phyloP scores from a whole-genome alignment of 2,888 invertebrate genomes.

The Caenorhabditis drosophilae region DNA sequence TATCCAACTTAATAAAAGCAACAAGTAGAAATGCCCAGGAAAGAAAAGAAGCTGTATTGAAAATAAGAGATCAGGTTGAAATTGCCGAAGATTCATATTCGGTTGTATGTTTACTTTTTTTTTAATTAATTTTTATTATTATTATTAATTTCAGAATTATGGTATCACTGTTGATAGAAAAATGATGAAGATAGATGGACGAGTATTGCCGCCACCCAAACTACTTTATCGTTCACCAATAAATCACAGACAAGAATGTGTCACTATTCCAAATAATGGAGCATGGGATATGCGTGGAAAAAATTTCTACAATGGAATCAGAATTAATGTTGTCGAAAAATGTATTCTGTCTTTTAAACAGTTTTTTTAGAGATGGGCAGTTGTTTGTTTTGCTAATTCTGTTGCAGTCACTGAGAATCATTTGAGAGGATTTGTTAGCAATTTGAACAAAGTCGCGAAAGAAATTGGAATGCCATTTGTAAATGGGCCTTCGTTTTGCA shows the following conservation, averaged over 20 bases:
- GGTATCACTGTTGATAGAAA: conserved; percentile 17
- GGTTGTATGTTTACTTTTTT: neutral
- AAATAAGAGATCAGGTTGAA: conserved; percentile 10
- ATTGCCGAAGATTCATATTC: conserved; percentile 15
- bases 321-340: conserved; percentile 12
- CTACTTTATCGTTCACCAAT: conserved; percentile 18
- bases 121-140: neutral
- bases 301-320: conserved; percentile 24
- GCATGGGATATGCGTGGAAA: conserved; percentile 39
- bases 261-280: conserved; percentile 32
- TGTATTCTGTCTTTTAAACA: no score
- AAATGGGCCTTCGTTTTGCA: conserved; percentile 13
- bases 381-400: conserved; percentile 20
- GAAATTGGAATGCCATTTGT: conserved; percentile 37
- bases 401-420: neutral
- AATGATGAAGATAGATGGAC: conserved; percentile 20
- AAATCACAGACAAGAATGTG: conserved; percentile 10
- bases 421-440: conserved; percentile 11
- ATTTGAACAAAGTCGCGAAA: conserved; percentile 12
- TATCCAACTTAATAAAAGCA: conserved; percentile 27
- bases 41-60: conserved; percentile 20
- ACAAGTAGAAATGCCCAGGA: conserved; percentile 33
- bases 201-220: conserved; percentile 19
- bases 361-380: conserved; percentile 26
- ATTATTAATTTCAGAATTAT: conserved; percentile 4